Percentiles rank a stretch among this genome's conserved stretches.
Evolutionary conservation across 2,113 vertebrate genomes (phyloP).

Genomic region (Saccopteryx leptura): DNA sequence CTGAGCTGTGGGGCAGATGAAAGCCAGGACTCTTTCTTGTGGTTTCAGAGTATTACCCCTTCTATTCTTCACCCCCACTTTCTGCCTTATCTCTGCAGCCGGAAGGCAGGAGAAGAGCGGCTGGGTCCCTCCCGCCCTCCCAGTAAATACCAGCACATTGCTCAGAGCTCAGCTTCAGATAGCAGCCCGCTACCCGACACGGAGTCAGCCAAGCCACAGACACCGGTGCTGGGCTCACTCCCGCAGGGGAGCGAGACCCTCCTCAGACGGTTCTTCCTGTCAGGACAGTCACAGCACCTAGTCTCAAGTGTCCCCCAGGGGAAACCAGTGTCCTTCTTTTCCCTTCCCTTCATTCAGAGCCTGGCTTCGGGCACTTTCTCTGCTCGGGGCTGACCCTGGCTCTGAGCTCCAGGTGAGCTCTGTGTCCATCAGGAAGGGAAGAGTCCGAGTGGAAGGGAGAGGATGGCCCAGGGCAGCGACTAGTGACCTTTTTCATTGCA

Average conservation of each 20-base stretch:
- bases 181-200: neutral
- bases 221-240: neutral
- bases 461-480: too few relatives aligned
- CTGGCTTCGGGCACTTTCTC: neutral
- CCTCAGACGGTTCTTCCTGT: neutral
- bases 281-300: neutral
- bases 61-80: constrained; percentile 76
- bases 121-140: constrained; percentile 54
- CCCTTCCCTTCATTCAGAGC: neutral
- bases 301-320: neutral
- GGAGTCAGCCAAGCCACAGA: constrained; percentile 47
- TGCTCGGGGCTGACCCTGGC: neutral
- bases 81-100: constrained; percentile 79
- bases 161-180: constrained; percentile 45
- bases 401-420: neutral
- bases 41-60: constrained; percentile 75
- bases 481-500: too few relatives aligned
- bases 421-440: neutral
- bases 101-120: constrained; percentile 62
- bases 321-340: neutral
- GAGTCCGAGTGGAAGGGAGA: neutral
- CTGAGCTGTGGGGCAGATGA: constrained; percentile 72
- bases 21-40: constrained; percentile 83
- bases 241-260: neutral
- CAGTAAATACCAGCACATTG: constrained; percentile 80